These are phyloP conservation scores for Centropristis striata DNA, from an alignment of 2,113 vertebrate genomes.

Conservation along the genomic window DNA sequence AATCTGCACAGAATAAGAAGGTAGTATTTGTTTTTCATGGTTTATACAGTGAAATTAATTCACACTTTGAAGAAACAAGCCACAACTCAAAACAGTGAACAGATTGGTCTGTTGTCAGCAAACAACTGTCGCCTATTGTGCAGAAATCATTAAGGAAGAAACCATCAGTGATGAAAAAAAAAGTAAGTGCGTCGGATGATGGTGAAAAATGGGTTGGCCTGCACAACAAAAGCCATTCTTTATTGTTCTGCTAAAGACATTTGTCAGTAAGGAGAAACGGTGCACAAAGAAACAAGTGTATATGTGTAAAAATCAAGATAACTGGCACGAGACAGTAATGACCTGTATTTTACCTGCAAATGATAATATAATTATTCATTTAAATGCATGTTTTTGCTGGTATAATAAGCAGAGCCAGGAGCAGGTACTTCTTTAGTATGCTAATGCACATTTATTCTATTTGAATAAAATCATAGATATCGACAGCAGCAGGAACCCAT, in stretches of 20 bases:
- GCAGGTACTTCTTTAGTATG: conserved; percentile 44
- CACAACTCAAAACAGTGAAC: background rate
- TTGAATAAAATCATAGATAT: conserved; percentile 54
- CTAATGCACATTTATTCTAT: conserved; percentile 52
- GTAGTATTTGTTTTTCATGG: background rate
- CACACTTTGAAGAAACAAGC: background rate
- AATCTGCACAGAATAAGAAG: background rate
- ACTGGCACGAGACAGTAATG: conserved; percentile 9
- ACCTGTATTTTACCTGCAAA: conserved; percentile 19
- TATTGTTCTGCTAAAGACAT: conserved; percentile 23
- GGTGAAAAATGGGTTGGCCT: conserved; percentile 25
- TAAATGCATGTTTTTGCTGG: conserved; percentile 62
- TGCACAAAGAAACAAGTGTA: background rate
- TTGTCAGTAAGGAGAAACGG: conserved; percentile 11
- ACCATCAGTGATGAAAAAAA: conserved; percentile 5
- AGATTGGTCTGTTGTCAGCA: conserved; percentile 6
- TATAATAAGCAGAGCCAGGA: conserved; percentile 20
- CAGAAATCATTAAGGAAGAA: conserved; percentile 24
- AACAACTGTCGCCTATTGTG: conserved; percentile 14
- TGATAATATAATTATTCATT: conserved; percentile 53
- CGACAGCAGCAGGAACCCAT: conserved; percentile 10
- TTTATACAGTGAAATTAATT: background rate
- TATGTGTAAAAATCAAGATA: background rate
- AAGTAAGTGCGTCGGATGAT: conserved; percentile 8
- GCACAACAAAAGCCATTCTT: conserved; percentile 25